phyloP scores from a whole-genome alignment of 2,797 vertebrate species.

The Dermochelys coriacea region DNA sequence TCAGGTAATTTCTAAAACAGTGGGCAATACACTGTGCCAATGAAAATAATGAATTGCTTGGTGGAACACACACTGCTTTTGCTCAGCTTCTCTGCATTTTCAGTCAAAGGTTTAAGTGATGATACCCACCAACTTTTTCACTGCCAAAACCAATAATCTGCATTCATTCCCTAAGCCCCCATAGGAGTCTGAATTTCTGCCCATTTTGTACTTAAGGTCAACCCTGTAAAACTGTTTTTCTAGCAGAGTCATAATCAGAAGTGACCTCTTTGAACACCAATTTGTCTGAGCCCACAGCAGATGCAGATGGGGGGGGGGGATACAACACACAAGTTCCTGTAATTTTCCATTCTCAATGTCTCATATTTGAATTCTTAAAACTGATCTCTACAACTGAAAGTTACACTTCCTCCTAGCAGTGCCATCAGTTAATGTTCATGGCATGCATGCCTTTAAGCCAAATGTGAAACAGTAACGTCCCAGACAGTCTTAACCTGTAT shows the following conservation, averaged over 20 bases:
- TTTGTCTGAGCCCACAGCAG: not conserved
- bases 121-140: slow-evolving; percentile 3
- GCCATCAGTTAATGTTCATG: not conserved
- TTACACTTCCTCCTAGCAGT: not conserved
- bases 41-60: slow-evolving; percentile 56
- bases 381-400: not conserved
- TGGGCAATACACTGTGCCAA: slow-evolving; percentile 32
- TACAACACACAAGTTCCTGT: not conserved
- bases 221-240: slow-evolving; percentile 50
- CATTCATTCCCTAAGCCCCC: slow-evolving; percentile 66
- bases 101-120: slow-evolving; percentile 38
- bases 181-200: slow-evolving; percentile 56
- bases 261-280: slow-evolving; percentile 23
- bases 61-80: slow-evolving; percentile 26
- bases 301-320: not conserved
- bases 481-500: slow-evolving; percentile 26
- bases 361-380: slow-evolving; percentile 33
- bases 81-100: slow-evolving; percentile 58
- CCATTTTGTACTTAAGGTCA: slow-evolving; percentile 65
- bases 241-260: slow-evolving; percentile 35
- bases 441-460: slow-evolving; percentile 19
- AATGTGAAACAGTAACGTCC: slow-evolving; percentile 26
- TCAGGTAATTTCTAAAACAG: slow-evolving; percentile 69
- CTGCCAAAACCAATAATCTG: slow-evolving; percentile 56
- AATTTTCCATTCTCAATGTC: slow-evolving; percentile 3